Percentiles rank a stretch among this genome's conserved stretches.
phyloP scores from a whole-genome alignment of 2,888 invertebrate genomes.

The Thysanoteuthis rhombus region DNA sequence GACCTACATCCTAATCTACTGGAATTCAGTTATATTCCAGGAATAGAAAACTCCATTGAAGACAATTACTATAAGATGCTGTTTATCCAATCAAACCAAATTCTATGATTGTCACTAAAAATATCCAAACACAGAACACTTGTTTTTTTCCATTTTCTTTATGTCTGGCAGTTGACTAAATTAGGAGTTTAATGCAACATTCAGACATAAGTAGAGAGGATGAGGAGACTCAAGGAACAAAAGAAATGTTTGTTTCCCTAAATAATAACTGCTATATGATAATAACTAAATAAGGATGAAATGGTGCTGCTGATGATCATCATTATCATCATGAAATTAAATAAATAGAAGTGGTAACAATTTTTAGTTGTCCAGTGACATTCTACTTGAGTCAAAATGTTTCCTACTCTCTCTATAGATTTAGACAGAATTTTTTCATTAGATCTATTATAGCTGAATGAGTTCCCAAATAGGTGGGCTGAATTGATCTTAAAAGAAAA shows the following conservation, averaged over 20 bases:
- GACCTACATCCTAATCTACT: not conserved
- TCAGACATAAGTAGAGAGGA: no score
- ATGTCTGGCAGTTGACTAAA: not conserved
- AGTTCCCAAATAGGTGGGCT: no score
- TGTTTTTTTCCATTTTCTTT: not conserved
- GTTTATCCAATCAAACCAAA: slow-evolving; percentile 12
- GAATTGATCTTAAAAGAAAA: no score
- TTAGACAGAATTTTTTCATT: no score
- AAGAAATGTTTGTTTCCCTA: not conserved
- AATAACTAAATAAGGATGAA: not conserved
- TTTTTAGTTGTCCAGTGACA: no score
- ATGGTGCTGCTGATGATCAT: no score
- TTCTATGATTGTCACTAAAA: not conserved
- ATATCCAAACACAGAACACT: not conserved
- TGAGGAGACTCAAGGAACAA: not conserved
- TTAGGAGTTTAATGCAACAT: not conserved
- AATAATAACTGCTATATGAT: not conserved
- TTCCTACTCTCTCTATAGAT: no score
- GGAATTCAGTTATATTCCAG: not conserved
- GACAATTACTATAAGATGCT: no score
- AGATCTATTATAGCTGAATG: no score
- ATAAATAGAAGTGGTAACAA: no score
- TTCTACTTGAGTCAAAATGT: no score
- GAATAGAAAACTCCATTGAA: not conserved
- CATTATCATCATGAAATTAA: no score